A percentile compares a stretch with the other conserved stretches of the same genome.
phyloP scores from a whole-genome alignment of 2,888 invertebrate species.

The Gymnoscelis rufifasciata region DNA sequence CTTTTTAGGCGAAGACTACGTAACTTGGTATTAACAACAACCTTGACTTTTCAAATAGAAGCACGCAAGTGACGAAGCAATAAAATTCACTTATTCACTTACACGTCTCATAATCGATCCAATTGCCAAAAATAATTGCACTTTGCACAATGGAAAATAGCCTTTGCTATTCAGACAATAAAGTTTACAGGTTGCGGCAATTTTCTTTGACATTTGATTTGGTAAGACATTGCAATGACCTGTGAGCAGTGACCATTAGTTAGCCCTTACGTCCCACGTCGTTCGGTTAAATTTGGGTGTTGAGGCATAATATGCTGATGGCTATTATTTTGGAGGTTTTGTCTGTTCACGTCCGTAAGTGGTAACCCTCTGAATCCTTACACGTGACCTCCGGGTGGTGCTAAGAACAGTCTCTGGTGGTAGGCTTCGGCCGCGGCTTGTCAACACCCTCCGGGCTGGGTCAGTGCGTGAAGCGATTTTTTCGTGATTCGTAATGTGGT shows the following conservation, averaged over 20 bases:
- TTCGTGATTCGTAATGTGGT: no score
- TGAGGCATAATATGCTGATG: no score
- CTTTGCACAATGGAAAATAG: conserved; percentile 25
- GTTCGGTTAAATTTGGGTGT: no score
- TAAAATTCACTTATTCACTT: conserved; percentile 9
- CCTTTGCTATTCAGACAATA: conserved; percentile 28
- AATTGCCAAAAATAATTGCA: conserved; percentile 29
- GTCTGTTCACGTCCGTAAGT: no score
- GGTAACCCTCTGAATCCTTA: no score
- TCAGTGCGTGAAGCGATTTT: no score
- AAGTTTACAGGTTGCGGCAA: conserved; percentile 26
- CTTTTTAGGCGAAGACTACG: neutral
- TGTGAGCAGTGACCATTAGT: neutral
- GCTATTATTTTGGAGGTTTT: no score
- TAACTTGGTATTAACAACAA: neutral
- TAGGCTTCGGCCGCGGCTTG: no score
- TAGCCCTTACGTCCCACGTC: conserved; percentile 6
- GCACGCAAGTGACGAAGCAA: conserved; percentile 3
- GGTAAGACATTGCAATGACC: conserved; percentile 16
- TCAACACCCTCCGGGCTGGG: no score
- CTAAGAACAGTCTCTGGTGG: no score
- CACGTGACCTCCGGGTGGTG: no score
- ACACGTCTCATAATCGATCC: conserved; percentile 25
- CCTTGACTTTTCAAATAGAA: neutral
- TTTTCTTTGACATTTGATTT: conserved; percentile 33